These are phyloP conservation scores for Cossypha niveicapilla DNA, from an alignment of 2,797 vertebrate genomes.

Conservation along the genomic window DNA sequence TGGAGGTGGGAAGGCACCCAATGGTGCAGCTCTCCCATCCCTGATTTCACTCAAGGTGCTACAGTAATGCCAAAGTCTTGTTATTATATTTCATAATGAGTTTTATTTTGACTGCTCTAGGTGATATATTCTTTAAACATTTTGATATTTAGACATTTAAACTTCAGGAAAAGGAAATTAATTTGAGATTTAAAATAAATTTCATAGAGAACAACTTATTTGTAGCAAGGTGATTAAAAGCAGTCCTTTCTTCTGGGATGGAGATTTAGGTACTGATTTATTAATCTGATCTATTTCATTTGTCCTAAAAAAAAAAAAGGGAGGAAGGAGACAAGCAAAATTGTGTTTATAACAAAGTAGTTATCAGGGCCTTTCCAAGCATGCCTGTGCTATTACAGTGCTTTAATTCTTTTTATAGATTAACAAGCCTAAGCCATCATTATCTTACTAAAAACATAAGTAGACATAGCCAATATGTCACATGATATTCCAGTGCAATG, in stretches of 20 bases:
- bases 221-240: not conserved
- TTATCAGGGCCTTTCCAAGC: not conserved
- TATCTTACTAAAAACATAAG: not conserved
- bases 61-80: not conserved
- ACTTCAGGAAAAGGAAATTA: not conserved
- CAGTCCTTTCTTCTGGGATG: not conserved
- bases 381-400: not conserved
- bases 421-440: not conserved
- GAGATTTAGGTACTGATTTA: not conserved
- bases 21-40: fast-evolving
- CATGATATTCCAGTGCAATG: not conserved
- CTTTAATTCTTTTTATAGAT: not conserved
- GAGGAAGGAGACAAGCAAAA: not conserved
- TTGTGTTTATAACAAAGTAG: not conserved
- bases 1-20: not conserved
- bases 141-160: not conserved
- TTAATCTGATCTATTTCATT: not conserved
- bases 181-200: not conserved
- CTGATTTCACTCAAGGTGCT: not conserved
- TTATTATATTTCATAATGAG: not conserved
- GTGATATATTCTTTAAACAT: not conserved
- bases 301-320: not conserved
- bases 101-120: not conserved
- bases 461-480: not conserved
- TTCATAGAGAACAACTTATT: not conserved